Conservation (phyloP, 2,113 vertebrate species). For the Ramphastos sulfuratus region DNA sequence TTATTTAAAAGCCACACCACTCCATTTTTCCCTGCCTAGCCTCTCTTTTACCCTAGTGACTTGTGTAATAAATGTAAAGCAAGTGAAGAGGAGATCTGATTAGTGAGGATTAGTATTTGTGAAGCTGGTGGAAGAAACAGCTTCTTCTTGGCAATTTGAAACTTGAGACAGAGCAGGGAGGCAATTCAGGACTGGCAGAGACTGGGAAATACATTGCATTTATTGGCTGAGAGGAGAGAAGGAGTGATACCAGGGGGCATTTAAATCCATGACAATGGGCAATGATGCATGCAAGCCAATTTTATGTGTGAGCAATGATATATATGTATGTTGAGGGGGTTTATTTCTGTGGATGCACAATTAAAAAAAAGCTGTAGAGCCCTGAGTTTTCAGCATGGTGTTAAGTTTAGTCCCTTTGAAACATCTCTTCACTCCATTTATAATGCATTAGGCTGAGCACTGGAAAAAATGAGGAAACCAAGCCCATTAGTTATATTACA, state of each 20-base stretch:
- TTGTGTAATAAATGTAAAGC: neutral
- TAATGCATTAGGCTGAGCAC: neutral
- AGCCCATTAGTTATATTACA: neutral
- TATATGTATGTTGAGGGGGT: neutral
- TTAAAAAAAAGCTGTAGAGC: neutral
- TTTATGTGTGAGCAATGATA: neutral
- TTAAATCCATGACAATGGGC: neutral
- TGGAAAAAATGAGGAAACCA: neutral
- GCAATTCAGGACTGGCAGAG: neutral
- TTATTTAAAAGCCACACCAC: neutral
- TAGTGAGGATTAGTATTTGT: neutral
- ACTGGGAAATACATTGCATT: neutral
- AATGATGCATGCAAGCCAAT: neutral
- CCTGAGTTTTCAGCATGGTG: neutral
- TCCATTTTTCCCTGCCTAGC: neutral
- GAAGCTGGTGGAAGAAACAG: neutral
- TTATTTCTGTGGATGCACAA: neutral
- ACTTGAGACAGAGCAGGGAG: neutral
- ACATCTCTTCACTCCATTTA: neutral
- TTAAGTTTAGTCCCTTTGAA: neutral
- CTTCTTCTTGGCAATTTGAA: neutral
- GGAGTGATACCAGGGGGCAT: neutral
- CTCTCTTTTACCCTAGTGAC: neutral
- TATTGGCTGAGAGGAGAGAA: neutral
- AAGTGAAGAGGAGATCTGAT: neutral